A percentile compares a stretch with the other conserved stretches of the same genome.
Conservation (phyloP, 2,797 vertebrate genomes). For the Toxotes lorentzi region DNA sequence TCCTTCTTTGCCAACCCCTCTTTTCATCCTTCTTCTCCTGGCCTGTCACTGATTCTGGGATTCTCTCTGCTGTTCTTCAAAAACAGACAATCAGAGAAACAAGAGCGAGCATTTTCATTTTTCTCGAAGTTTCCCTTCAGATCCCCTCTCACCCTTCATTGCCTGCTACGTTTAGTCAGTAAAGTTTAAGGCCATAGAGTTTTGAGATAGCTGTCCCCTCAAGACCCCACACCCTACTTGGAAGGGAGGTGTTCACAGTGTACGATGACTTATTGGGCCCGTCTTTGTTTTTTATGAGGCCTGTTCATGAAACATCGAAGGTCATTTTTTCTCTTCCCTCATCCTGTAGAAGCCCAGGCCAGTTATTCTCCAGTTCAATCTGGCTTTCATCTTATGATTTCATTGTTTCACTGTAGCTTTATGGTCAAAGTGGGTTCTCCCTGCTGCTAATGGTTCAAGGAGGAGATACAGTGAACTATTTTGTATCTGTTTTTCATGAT, state of each 20-base stretch:
- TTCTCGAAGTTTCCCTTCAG: constrained; percentile 23
- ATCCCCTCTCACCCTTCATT: not conserved
- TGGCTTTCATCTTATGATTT: constrained; percentile 46
- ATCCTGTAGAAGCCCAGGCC: constrained; percentile 6
- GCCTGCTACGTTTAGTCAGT: constrained; percentile 17
- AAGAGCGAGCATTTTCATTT: constrained; percentile 14
- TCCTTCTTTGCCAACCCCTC: constrained; percentile 17
- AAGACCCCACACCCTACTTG: constrained; percentile 34
- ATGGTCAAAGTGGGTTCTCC: constrained; percentile 35
- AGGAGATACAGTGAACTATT: constrained; percentile 30
- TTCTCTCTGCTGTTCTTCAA: constrained; percentile 42
- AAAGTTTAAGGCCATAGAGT: constrained; percentile 11
- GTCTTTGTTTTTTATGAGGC: constrained; percentile 18
- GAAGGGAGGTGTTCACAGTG: constrained; percentile 28
- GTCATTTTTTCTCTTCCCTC: not conserved
- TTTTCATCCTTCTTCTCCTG: constrained; percentile 31
- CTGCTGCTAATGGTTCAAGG: constrained; percentile 14
- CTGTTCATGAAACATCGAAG: constrained; percentile 15
- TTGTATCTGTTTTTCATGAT: constrained; percentile 30
- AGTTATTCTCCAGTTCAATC: constrained; percentile 36
- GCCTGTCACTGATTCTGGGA: constrained; percentile 38
- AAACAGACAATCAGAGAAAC: constrained; percentile 35
- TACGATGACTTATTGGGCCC: constrained; percentile 17
- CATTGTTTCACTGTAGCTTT: constrained; percentile 45
- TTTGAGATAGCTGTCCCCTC: constrained; percentile 22